Conservation (phyloP, 2,888 invertebrate species). For the Tuta absoluta region DNA sequence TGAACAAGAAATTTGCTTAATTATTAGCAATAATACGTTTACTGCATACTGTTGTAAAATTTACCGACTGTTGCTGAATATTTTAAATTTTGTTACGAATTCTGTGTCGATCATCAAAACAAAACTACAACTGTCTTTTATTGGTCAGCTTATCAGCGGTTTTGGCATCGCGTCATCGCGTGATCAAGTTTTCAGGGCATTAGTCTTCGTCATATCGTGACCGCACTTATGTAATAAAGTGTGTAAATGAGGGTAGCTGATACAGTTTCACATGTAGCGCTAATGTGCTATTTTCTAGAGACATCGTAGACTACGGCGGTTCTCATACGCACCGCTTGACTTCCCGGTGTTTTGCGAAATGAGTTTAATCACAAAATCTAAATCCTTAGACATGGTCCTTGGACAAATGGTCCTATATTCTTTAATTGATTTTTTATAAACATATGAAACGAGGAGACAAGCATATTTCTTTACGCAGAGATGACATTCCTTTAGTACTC, state of each 20-base stretch:
- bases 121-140: not conserved
- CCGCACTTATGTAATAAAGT: not conserved
- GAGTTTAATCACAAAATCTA: no score
- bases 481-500: no score
- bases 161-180: slow-evolving; percentile 12
- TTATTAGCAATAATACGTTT: not conserved
- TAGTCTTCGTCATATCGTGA: slow-evolving; percentile 6
- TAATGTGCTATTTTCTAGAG: slow-evolving; percentile 18
- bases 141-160: not conserved
- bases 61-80: not conserved
- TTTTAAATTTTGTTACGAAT: not conserved
- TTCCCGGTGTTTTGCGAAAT: no score
- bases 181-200: slow-evolving; percentile 6
- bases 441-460: no score
- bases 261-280: slow-evolving; percentile 18
- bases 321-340: no score
- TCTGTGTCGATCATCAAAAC: not conserved
- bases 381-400: no score
- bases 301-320: not conserved
- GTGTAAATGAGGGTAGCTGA: not conserved
- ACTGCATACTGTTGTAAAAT: slow-evolving; percentile 4
- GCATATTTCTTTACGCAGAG: no score
- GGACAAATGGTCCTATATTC: no score
- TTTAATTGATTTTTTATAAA: no score
- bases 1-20: not conserved